A percentile compares a stretch with the other conserved stretches of the same genome.
Conservation (phyloP, 2,113 vertebrate species). For the Cyrtonyx montezumae region DNA sequence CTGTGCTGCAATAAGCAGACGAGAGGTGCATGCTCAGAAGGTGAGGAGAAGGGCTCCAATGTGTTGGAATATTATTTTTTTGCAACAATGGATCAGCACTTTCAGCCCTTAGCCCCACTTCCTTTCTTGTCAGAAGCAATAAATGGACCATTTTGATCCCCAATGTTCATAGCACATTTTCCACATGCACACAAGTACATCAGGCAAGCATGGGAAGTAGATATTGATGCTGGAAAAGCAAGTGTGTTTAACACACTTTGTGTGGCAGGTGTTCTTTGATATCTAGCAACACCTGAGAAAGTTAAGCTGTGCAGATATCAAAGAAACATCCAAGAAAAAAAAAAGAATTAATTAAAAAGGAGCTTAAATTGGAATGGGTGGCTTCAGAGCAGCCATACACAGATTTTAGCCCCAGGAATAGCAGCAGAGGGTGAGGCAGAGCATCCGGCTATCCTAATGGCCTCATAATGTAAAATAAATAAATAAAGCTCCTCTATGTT, state of each 20-base stretch:
- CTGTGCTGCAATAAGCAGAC: neutral
- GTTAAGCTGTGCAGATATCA: neutral
- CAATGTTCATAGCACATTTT: neutral
- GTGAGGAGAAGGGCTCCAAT: neutral
- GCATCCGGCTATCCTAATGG: neutral
- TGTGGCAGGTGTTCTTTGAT: neutral
- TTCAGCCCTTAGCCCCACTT: neutral
- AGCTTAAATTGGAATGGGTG: neutral
- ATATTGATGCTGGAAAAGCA: neutral
- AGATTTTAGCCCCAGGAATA: neutral
- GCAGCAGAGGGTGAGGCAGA: neutral
- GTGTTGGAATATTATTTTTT: neutral
- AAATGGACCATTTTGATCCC: neutral
- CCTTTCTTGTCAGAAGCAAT: neutral
- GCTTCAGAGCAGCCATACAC: neutral
- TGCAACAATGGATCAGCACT: neutral
- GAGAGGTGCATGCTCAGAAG: neutral
- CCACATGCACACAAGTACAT: neutral
- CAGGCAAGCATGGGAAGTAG: neutral
- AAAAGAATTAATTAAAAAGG: neutral
- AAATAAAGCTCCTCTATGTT: neutral
- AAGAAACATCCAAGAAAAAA: neutral
- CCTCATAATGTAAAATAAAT: neutral
- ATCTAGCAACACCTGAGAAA: neutral
- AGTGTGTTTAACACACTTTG: neutral